Percentiles rank a stretch among this genome's conserved stretches.
Conservation (phyloP, 2,113 vertebrate species). For the Oreotragus oreotragus region DNA sequence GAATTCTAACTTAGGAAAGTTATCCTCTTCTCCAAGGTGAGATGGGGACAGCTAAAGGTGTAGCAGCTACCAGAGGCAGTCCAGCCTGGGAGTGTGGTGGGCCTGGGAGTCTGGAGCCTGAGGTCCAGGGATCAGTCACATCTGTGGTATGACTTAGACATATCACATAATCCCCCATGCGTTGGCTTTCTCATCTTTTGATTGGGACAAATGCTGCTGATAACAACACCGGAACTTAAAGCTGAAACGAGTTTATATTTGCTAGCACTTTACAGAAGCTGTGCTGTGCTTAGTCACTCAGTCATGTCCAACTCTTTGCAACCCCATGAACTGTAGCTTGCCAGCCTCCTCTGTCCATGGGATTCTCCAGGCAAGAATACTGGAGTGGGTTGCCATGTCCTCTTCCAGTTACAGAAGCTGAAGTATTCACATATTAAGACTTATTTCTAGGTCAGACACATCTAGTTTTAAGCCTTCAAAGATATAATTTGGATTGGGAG, state of each 20-base stretch:
- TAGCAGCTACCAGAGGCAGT: background rate
- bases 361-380: background rate
- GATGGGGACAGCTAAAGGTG: background rate
- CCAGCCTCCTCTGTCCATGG: background rate
- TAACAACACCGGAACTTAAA: background rate
- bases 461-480: slow-evolving; percentile 11
- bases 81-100: background rate
- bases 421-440: background rate
- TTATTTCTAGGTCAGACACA: background rate
- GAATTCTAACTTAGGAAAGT: background rate
- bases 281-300: background rate
- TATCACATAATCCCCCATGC: background rate
- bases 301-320: fast-evolving
- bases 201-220: background rate
- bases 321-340: background rate
- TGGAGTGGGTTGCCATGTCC: background rate
- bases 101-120: background rate
- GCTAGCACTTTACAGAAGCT: background rate
- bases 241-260: background rate
- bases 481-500: background rate
- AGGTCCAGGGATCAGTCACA: background rate
- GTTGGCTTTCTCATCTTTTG: background rate
- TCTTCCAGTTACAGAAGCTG: background rate
- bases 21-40: background rate
- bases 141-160: background rate